Conservation (phyloP, 2,113 vertebrate genomes). For the Crotophaga sulcirostris region DNA sequence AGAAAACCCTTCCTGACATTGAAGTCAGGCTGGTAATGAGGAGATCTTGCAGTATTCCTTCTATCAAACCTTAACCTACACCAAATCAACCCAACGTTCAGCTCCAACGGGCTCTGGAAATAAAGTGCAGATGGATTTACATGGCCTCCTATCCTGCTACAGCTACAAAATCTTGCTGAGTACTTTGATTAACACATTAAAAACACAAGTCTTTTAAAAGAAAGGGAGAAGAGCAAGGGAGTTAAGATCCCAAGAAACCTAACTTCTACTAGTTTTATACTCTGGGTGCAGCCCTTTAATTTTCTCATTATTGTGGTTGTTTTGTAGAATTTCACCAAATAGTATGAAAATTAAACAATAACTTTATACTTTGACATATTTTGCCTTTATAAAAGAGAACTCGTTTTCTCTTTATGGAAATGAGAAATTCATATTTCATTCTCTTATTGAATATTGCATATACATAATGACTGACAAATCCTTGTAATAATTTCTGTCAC, state of each 20-base stretch:
- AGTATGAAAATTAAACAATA: neutral
- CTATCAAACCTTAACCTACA: constrained; percentile 81
- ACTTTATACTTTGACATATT: constrained; percentile 14
- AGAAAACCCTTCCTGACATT: constrained; percentile 87
- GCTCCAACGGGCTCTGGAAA: neutral
- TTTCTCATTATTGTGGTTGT: constrained; percentile 59
- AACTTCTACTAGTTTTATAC: constrained; percentile 34
- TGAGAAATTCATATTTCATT: neutral
- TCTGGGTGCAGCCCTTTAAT: neutral
- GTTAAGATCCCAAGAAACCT: neutral
- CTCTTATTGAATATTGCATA: neutral
- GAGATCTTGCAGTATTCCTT: constrained; percentile 91
- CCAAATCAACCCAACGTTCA: neutral
- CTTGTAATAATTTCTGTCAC: constrained; percentile 17
- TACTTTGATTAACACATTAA: neutral
- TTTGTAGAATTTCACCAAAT: constrained; percentile 40
- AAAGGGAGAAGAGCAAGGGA: neutral
- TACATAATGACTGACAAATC: neutral
- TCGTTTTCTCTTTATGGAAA: constrained; percentile 24
- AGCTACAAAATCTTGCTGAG: neutral
- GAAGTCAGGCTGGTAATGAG: constrained; percentile 96
- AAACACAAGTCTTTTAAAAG: neutral
- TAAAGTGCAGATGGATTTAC: neutral
- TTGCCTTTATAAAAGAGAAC: constrained; percentile 46
- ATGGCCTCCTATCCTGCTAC: neutral